Conservation (phyloP, 2,113 vertebrate genomes). For the Halcyon malimbica region DNA sequence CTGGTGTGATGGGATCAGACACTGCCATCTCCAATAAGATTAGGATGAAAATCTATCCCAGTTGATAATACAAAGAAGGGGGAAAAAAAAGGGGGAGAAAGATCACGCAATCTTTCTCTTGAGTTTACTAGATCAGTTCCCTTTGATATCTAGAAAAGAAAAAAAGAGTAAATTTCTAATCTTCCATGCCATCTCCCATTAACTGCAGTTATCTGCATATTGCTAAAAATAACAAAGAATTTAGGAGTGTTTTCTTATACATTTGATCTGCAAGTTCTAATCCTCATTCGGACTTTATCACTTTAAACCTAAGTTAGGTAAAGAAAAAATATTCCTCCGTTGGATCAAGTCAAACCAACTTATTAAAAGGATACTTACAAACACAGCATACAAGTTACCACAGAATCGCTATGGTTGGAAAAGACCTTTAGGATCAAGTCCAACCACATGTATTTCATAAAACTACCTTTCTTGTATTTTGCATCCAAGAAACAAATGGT, state of each 20-base stretch:
- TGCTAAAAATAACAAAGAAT: neutral
- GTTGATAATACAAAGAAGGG: neutral
- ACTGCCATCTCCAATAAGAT: conserved; percentile 36
- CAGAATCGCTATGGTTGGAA: too few relatives aligned
- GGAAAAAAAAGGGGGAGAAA: neutral
- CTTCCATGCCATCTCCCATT: conserved; percentile 5
- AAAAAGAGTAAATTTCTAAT: neutral
- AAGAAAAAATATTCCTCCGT: neutral
- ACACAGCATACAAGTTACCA: neutral
- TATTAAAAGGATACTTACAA: neutral
- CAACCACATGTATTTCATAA: neutral
- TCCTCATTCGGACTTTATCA: neutral
- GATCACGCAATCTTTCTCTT: neutral
- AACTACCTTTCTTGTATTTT: neutral
- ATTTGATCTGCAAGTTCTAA: neutral
- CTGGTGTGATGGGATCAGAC: conserved; percentile 30
- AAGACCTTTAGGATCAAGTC: too few relatives aligned
- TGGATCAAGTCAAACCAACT: neutral
- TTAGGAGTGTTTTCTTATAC: neutral
- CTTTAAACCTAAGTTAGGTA: neutral
- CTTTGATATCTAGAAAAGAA: neutral
- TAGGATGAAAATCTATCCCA: conserved; percentile 38
- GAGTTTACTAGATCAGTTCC: neutral
- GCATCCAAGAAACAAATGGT: neutral
- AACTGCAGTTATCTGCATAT: neutral